Percentiles rank a stretch among this genome's conserved stretches.
These are phyloP conservation scores for Autographa pulchrina DNA, from an alignment of 2,888 invertebrate genomes.

Conservation along the genomic window DNA sequence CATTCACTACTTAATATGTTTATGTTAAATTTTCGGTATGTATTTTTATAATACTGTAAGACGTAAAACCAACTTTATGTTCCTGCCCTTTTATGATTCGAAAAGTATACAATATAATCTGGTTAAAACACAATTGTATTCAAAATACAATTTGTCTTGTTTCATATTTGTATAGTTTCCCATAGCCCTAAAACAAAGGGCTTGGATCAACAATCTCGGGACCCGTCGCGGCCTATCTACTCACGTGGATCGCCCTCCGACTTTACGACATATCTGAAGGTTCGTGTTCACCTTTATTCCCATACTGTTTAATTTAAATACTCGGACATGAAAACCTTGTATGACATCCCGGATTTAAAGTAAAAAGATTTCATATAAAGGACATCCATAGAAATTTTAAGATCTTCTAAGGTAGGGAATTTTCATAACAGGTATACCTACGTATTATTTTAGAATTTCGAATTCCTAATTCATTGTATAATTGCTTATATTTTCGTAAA, in stretches of 20 bases:
- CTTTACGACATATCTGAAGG: constrained; percentile 69
- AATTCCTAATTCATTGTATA: too few relatives aligned
- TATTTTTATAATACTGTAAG: too few relatives aligned
- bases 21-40: too few relatives aligned
- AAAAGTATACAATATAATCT: constrained; percentile 45
- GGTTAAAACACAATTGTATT: constrained; percentile 36
- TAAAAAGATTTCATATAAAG: constrained; percentile 66
- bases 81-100: background rate
- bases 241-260: constrained; percentile 80
- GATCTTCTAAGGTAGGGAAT: too few relatives aligned
- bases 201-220: constrained; percentile 76
- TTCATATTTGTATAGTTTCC: constrained; percentile 63
- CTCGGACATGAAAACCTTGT: constrained; percentile 41
- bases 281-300: constrained; percentile 63
- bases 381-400: constrained; percentile 67
- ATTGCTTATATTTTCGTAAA: too few relatives aligned
- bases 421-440: too few relatives aligned
- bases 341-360: constrained; percentile 36
- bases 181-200: constrained; percentile 76
- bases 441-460: too few relatives aligned
- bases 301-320: constrained; percentile 59
- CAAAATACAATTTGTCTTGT: constrained; percentile 49
- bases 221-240: constrained; percentile 70
- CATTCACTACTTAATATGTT: too few relatives aligned
- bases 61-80: too few relatives aligned